Evolutionary conservation across 2,113 vertebrate species (phyloP).

Genomic region (Laticauda laticaudata): DNA sequence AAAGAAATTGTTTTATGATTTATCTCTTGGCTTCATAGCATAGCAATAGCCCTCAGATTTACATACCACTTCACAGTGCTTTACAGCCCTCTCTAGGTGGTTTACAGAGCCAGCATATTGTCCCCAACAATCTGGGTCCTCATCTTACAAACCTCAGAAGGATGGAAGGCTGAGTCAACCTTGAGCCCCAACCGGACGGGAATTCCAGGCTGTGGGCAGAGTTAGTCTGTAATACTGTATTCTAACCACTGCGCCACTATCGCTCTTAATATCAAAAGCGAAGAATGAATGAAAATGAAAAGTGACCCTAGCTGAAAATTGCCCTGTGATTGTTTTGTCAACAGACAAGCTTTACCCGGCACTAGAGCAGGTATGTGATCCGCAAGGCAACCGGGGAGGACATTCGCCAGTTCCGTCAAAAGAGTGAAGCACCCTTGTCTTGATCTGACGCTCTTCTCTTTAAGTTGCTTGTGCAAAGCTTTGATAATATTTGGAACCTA

Average conservation of each 20-base stretch:
- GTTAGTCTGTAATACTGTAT: too few species aligned
- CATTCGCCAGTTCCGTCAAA: slow-evolving; percentile 80
- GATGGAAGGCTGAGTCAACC: too few species aligned
- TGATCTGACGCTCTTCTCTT: slow-evolving; percentile 83
- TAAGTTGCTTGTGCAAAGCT: slow-evolving; percentile 87
- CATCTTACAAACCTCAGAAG: too few species aligned
- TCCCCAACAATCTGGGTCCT: too few species aligned
- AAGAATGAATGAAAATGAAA: neutral
- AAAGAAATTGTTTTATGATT: neutral
- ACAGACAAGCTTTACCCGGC: slow-evolving; percentile 73
- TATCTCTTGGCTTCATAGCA: neutral
- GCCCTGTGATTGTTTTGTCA: neutral
- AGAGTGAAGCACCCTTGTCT: slow-evolving; percentile 90
- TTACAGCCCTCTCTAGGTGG: too few species aligned
- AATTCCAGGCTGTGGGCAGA: too few species aligned
- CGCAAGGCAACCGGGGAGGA: slow-evolving; percentile 82
- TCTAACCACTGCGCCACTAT: too few species aligned
- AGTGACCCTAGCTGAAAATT: neutral
- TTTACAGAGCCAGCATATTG: too few species aligned
- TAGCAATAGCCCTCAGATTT: too few species aligned
- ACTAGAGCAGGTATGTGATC: slow-evolving; percentile 82
- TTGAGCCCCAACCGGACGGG: too few species aligned
- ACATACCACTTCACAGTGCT: too few species aligned
- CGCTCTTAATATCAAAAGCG: too few species aligned
- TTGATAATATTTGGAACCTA: slow-evolving; percentile 88